Evolutionary conservation across 2,888 invertebrate genomes (phyloP).

Genomic region (Incurvaria masculella): DNA sequence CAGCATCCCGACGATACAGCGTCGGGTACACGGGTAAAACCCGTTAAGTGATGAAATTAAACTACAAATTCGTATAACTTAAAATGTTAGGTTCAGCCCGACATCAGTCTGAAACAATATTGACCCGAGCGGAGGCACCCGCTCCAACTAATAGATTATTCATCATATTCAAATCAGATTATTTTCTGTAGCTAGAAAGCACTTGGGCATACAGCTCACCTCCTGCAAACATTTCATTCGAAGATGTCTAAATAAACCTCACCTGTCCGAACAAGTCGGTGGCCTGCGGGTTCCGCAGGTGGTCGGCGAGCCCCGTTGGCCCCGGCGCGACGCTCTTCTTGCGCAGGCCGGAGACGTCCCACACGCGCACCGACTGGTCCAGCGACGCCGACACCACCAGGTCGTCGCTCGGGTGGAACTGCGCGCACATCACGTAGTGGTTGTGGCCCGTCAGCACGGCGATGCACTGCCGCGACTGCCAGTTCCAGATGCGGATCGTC

Average conservation of each 20-base stretch:
- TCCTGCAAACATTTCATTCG: too few relatives aligned
- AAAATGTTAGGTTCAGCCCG: too few relatives aligned
- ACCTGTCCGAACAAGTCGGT: constrained; percentile 92
- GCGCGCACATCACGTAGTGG: constrained; percentile 99
- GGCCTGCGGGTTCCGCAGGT: constrained; percentile 76
- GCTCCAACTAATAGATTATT: too few relatives aligned
- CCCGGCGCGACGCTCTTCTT: constrained; percentile 99
- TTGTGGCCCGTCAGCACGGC: constrained; percentile 96
- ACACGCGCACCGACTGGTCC: constrained; percentile 97
- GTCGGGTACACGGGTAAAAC: too few relatives aligned
- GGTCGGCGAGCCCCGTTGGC: constrained; percentile 85
- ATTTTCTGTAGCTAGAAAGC: too few relatives aligned
- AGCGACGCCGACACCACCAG: constrained; percentile 95
- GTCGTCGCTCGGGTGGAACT: constrained; percentile 96
- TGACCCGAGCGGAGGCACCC: too few relatives aligned
- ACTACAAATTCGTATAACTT: too few relatives aligned
- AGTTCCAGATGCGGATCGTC: constrained; percentile 99
- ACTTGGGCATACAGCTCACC: too few relatives aligned
- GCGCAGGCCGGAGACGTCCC: constrained; percentile 95
- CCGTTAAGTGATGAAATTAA: too few relatives aligned
- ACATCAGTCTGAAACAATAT: too few relatives aligned
- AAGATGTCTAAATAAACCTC: constrained; percentile 9
- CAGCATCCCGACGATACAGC: too few relatives aligned
- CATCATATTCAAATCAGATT: too few relatives aligned
- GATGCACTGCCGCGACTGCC: constrained; percentile 97